Base-by-base conservation (phyloP, 2,797 vertebrate species). In the Echeneis naucrates region DNA sequence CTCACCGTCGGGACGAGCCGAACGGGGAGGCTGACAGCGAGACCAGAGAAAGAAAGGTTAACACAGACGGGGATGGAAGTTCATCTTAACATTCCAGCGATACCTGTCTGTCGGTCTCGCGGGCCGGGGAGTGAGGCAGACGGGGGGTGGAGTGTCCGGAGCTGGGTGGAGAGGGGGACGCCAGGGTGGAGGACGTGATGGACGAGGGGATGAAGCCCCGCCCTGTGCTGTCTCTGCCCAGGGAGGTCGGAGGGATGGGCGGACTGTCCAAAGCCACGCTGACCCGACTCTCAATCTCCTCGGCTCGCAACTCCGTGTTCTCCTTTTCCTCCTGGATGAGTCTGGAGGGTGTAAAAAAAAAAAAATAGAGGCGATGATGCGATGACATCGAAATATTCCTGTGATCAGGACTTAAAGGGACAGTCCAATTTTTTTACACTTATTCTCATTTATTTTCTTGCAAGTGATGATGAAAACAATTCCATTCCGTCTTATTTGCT, bases 271-370 rank as follows among this genome's bases (percentile, higher is more conserved):
- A 75, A 14, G 94, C 94, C 4, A 95, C 95, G 47, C 87, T 95
- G 77, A 97, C 96, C 17, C 96, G 91, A 78, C 95, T 96, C 88
- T 97, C 95, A 10, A 97, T 95, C 89, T 97, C 96, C 73, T 97
- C 96, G 0, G 96, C 95, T 24, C 96, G 92, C 79, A 97, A 78
- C 81, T 97, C 96, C 0, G 96, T 96, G 57, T 95, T 96, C 91
- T 97, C 96, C 88, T 97, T 97, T 90, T 97, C 96, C 85, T 97
- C 96, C 84, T 97, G 96, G 81, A 97, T 97, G 61, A 97, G 80
- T 90, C 96, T 97, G 83, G 40, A 0, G 35, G 27, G 14, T 23
- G 24, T n/a, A 50, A 23, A 54, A 12, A n/a, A n/a, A 23, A 19
- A 33, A 5, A 8, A 8, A 16, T n/a, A 16, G 24, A 4, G n/a